A percentile compares a stretch with the other conserved stretches of the same genome.
These are phyloP conservation scores for Eilema griseolum DNA, from an alignment of 2,888 invertebrate species.

Conservation along the genomic window DNA sequence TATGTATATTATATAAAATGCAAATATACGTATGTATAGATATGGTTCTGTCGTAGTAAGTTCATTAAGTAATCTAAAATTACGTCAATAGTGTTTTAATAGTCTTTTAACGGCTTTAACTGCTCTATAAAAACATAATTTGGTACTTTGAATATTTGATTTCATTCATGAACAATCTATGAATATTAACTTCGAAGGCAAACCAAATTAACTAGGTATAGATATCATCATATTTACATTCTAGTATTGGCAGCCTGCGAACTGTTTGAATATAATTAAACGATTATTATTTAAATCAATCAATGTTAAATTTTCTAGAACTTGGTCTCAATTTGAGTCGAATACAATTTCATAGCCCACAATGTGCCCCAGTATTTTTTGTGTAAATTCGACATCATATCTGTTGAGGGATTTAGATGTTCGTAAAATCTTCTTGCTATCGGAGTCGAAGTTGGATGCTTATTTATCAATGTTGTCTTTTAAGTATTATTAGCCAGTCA, in stretches of 20 bases:
- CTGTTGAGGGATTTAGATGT: too few species aligned
- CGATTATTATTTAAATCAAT: slow-evolving; percentile 42
- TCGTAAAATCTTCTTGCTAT: too few species aligned
- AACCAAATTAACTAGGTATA: slow-evolving; percentile 30
- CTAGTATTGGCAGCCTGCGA: slow-evolving; percentile 38
- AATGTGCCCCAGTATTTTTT: too few species aligned
- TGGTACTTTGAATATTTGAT: slow-evolving; percentile 27
- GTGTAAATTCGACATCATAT: too few species aligned
- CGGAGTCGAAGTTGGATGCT: too few species aligned
- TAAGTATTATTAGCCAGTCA: too few species aligned
- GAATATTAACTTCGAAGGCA: slow-evolving; percentile 36
- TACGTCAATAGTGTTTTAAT: slow-evolving; percentile 28
- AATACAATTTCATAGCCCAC: not conserved
- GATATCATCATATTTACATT: slow-evolving; percentile 20
- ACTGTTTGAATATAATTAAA: slow-evolving; percentile 31
- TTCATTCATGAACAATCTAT: slow-evolving; percentile 28
- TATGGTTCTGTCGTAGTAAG: slow-evolving; percentile 14
- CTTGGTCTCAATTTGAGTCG: not conserved
- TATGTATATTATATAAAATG: not conserved
- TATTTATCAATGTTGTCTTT: too few species aligned
- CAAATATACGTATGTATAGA: not conserved
- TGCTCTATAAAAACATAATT: slow-evolving; percentile 29
- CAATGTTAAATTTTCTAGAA: not conserved
- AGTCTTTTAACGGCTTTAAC: slow-evolving; percentile 24
- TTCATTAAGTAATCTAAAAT: slow-evolving; percentile 38